Evolutionary conservation across 2,797 vertebrate species (phyloP), one percentile per base, ranked within the genome.

Genomic region (Rhyacichthys aspro): DNA sequence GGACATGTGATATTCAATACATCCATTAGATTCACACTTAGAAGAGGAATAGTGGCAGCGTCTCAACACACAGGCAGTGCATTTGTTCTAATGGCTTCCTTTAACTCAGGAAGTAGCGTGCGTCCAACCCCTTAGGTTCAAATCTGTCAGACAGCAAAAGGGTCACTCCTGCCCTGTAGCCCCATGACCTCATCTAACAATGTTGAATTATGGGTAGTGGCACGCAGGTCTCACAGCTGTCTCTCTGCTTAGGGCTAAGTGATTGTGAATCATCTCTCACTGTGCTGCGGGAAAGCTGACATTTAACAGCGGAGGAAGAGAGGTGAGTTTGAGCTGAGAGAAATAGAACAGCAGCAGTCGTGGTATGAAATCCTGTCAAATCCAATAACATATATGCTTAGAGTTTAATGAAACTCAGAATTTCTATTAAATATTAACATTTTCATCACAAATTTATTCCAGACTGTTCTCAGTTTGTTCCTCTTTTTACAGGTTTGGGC

Each of bases 121-220:
- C 59, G 61, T 50, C 41, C 32, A 5, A 58, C 67, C 49, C 49
- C 53, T 54, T 49, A 56, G 56, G 63, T 64, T 59, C 33, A 60
- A 18, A 58, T 72, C 38, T 63, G 69, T 67, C 67, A 46, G 62
- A 73, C 55, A 56, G 16, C 5, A 59, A 37, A 68, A 60, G 83
- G 34, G 85, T 87, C 78, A 76, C 41, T 63, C 16, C 33, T 58
- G 60, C 75, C 76, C 74, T 18, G 42, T 74, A 53, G 83, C 72
- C 71, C 5, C 2, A 37, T 83, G 74, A 83, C 81, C 82, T 75
- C 80, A 81, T 86, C 83, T 71, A 56, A 71, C 72, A 72, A 18
- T 17, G 50, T 2, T 79, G 86, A 70, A 85, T 89, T 83, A 80
- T 90, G 86, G 83, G 79, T 86, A 85, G 73, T 78, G 76, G 59